Conservation (phyloP, 2,888 invertebrate genomes). For the Sphaerophoria rueppellii region DNA sequence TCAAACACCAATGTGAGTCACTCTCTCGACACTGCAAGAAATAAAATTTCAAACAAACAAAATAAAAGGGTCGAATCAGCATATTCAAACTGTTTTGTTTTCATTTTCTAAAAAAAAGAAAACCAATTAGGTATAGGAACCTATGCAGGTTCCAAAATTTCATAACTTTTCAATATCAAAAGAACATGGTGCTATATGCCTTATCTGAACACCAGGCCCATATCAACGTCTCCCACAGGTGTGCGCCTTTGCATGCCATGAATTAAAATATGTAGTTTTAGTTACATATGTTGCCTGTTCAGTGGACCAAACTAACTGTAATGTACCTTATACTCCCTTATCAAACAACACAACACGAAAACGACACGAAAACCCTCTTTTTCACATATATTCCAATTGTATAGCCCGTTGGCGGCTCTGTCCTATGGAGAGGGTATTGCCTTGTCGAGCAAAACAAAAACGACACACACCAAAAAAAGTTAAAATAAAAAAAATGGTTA, state of each 20-base stretch:
- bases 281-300: slow-evolving; percentile 33
- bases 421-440: background rate
- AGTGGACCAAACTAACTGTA: slow-evolving; percentile 29
- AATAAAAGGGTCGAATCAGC: too few species aligned
- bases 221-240: slow-evolving; percentile 24
- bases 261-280: slow-evolving; percentile 21
- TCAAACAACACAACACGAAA: background rate
- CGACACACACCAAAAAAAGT: background rate
- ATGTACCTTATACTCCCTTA: background rate
- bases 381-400: background rate
- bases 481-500: slow-evolving; percentile 16
- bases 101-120: too few species aligned
- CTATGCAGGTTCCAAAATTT: background rate
- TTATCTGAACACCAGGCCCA: background rate
- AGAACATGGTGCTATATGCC: background rate
- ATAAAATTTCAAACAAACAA: too few species aligned
- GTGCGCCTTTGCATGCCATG: slow-evolving; percentile 9
- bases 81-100: too few species aligned
- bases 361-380: background rate
- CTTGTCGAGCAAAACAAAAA: background rate
- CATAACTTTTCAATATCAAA: background rate
- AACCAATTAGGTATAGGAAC: too few species aligned
- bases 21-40: too few species aligned
- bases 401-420: background rate
- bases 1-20: too few species aligned